Conservation (phyloP, 2,888 invertebrate species). For the Watsonalla binaria region DNA sequence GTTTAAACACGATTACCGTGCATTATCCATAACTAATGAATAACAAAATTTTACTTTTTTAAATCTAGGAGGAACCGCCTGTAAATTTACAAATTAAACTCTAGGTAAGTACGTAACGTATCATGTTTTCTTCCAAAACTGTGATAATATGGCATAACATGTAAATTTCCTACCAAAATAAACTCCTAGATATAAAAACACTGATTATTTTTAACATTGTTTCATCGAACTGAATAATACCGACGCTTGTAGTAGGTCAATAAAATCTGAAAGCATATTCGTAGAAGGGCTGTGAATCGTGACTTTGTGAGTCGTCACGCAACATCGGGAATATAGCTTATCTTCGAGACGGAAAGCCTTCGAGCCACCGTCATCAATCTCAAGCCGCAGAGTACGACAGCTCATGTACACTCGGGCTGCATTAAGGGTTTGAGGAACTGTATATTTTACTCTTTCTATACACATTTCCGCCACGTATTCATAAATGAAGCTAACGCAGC, state of each 20-base stretch:
- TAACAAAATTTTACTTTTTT: too few relatives aligned
- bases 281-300: slow-evolving; percentile 36
- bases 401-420: slow-evolving; percentile 23
- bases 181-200: too few relatives aligned
- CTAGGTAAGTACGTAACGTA: too few relatives aligned
- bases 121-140: too few relatives aligned
- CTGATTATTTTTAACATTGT: slow-evolving; percentile 12
- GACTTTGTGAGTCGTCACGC: slow-evolving; percentile 51
- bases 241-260: slow-evolving; percentile 33
- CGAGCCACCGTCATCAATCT: slow-evolving; percentile 55
- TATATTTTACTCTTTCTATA: neutral
- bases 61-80: too few relatives aligned
- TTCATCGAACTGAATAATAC: slow-evolving; percentile 17
- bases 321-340: slow-evolving; percentile 52
- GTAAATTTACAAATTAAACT: too few relatives aligned
- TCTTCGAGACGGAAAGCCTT: slow-evolving; percentile 46
- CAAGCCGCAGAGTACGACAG: slow-evolving; percentile 32
- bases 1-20: too few relatives aligned
- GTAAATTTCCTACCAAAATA: too few relatives aligned
- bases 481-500: neutral
- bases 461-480: neutral
- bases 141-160: too few relatives aligned
- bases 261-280: slow-evolving; percentile 36
- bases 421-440: slow-evolving; percentile 9
- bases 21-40: too few relatives aligned